These are phyloP conservation scores for Sycophila sp. DNA, from an alignment of 1,140 invertebrate genomes.

Conservation along the genomic window DNA sequence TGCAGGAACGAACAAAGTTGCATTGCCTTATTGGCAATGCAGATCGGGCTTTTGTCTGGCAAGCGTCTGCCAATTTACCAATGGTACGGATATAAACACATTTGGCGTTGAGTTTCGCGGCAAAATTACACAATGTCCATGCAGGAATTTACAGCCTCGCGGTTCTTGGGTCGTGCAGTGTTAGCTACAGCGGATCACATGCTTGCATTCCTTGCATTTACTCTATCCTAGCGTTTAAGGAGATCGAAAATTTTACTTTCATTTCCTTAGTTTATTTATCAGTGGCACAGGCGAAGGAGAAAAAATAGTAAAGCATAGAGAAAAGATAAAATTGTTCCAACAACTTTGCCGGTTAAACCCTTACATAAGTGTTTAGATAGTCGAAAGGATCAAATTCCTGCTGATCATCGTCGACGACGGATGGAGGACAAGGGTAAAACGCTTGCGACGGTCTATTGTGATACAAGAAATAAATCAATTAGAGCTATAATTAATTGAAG, in stretches of 20 bases:
- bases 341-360: slow-evolving; percentile 39
- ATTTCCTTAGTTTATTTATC: neutral
- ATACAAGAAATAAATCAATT: too few species aligned
- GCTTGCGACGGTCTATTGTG: slow-evolving; percentile 68
- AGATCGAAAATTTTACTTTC: too few species aligned
- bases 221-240: too few species aligned
- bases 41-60: slow-evolving; percentile 46
- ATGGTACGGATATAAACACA: slow-evolving; percentile 44
- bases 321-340: neutral
- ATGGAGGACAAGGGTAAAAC: slow-evolving; percentile 75
- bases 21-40: neutral
- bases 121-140: neutral
- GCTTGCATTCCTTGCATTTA: too few species aligned
- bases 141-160: neutral
- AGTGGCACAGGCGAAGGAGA: neutral
- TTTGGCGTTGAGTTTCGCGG: neutral
- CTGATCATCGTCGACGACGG: slow-evolving; percentile 65
- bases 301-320: neutral
- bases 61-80: slow-evolving; percentile 49
- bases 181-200: too few species aligned
- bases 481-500: slow-evolving; percentile 10
- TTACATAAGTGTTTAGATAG: slow-evolving; percentile 71
- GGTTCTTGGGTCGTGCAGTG: neutral
- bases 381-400: slow-evolving; percentile 69
- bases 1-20: neutral